Evolutionary conservation across 2,888 invertebrate species (phyloP).

Genomic region (Empis livida): DNA sequence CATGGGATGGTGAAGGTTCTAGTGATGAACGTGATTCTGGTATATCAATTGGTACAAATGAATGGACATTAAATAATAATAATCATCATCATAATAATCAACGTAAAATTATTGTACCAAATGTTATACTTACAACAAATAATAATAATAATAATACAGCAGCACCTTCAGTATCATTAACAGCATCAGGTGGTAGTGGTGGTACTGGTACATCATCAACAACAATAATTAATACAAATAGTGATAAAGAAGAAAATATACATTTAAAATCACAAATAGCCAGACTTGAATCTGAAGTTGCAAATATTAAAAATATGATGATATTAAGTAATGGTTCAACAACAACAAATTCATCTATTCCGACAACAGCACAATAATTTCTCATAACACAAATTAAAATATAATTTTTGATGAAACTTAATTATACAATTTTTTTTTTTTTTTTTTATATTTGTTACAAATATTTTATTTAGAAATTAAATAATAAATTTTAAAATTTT

Average conservation of each 20-base stretch:
- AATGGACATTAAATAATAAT: slow-evolving; percentile 27
- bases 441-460: no score
- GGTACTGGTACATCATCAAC: slow-evolving; percentile 5
- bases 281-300: slow-evolving; percentile 81
- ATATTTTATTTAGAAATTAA: no score
- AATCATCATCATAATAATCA: slow-evolving; percentile 16
- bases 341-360: slow-evolving; percentile 2
- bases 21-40: slow-evolving; percentile 85
- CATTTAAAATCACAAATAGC: slow-evolving; percentile 77
- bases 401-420: no score
- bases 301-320: slow-evolving; percentile 73
- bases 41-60: slow-evolving; percentile 53
- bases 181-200: slow-evolving; percentile 5
- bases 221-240: not conserved
- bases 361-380: slow-evolving; percentile 7
- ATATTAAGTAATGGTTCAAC: slow-evolving; percentile 42
- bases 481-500: no score
- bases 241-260: slow-evolving; percentile 47
- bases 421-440: no score
- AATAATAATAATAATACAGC: no score
- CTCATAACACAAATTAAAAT: no score
- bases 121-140: slow-evolving; percentile 3
- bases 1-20: slow-evolving; percentile 81
- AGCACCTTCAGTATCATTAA: no score
- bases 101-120: slow-evolving; percentile 20